Evolutionary conservation across 1,140 invertebrate species (phyloP).

Genomic region (Mactra quadrangularis): DNA sequence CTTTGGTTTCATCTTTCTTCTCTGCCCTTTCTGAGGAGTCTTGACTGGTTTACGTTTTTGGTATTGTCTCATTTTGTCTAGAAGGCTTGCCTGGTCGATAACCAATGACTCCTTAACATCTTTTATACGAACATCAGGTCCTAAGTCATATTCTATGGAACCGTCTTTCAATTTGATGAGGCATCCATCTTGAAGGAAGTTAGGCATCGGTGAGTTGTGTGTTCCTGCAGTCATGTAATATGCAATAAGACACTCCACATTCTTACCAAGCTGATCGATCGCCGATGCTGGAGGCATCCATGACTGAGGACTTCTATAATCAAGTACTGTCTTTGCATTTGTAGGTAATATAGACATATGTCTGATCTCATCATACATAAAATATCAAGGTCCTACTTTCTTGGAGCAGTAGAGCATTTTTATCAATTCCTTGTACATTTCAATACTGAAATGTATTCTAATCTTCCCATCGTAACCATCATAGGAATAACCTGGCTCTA

Average conservation of each 20-base stretch:
- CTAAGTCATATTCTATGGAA: conserved; percentile 21
- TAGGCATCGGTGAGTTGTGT: conserved; percentile 7
- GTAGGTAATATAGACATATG: neutral
- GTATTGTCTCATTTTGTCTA: neutral
- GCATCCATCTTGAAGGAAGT: conserved; percentile 35
- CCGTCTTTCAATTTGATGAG: conserved; percentile 4
- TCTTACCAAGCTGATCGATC: conserved; percentile 5
- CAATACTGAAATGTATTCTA: neutral
- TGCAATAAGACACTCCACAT: conserved; percentile 9
- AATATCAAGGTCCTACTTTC: neutral
- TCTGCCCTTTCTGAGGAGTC: conserved; percentile 8
- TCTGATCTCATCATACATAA: conserved; percentile 4
- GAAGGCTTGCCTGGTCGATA: neutral
- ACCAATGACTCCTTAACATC: conserved; percentile 1
- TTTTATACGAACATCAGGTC: neutral
- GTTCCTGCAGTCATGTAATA: conserved; percentile 46
- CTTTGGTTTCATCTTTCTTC: conserved; percentile 23
- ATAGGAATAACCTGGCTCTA: neutral
- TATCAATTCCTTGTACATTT: conserved; percentile 19
- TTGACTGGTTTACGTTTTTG: neutral
- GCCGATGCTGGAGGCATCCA: conserved; percentile 26
- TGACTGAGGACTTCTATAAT: neutral
- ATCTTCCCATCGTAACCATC: neutral
- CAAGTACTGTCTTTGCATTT: neutral
- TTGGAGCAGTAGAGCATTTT: conserved; percentile 29